These are phyloP conservation scores for Liparis tanakae DNA, from an alignment of 2,797 vertebrate genomes.

Conservation along the genomic window DNA sequence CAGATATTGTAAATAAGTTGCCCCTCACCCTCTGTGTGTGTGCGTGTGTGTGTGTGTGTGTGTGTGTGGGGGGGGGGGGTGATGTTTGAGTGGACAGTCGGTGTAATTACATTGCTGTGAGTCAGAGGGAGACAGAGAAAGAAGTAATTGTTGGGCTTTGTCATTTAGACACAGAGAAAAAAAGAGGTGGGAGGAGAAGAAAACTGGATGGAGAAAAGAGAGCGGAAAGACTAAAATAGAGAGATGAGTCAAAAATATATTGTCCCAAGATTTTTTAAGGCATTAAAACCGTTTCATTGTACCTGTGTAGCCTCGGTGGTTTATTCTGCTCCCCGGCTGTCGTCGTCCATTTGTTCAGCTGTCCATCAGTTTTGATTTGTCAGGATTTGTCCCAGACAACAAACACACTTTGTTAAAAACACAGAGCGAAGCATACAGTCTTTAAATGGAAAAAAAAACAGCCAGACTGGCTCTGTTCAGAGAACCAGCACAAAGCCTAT, in stretches of 20 bases:
- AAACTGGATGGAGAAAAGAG: neutral
- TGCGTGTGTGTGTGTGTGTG: conserved; percentile 19
- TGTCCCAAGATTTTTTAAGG: neutral
- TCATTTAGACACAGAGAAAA: conserved; percentile 45
- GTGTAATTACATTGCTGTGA: conserved; percentile 68
- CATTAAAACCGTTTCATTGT: conserved; percentile 12
- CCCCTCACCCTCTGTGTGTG: conserved; percentile 5
- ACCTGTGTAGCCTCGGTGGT: neutral
- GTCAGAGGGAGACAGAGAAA: conserved; percentile 67
- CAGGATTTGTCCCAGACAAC: conserved; percentile 38
- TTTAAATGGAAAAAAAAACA: neutral
- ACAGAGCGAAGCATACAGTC: neutral
- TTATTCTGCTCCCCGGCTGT: conserved; percentile 18
- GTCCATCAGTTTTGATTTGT: conserved; percentile 1
- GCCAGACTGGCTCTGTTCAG: neutral
- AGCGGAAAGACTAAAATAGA: conserved; percentile 17
- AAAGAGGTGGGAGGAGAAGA: conserved; percentile 5
- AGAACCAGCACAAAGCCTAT: neutral
- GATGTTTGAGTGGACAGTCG: conserved; percentile 46
- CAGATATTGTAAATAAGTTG: conserved; percentile 47
- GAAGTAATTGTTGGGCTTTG: conserved; percentile 69
- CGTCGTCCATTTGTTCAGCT: conserved; percentile 22
- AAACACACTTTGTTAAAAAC: neutral
- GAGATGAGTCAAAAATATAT: conserved; percentile 1
- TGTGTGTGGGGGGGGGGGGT: neutral